These are phyloP conservation scores for Metaphire vulgaris DNA, from an alignment of 1,140 invertebrate species.

Conservation along the genomic window DNA sequence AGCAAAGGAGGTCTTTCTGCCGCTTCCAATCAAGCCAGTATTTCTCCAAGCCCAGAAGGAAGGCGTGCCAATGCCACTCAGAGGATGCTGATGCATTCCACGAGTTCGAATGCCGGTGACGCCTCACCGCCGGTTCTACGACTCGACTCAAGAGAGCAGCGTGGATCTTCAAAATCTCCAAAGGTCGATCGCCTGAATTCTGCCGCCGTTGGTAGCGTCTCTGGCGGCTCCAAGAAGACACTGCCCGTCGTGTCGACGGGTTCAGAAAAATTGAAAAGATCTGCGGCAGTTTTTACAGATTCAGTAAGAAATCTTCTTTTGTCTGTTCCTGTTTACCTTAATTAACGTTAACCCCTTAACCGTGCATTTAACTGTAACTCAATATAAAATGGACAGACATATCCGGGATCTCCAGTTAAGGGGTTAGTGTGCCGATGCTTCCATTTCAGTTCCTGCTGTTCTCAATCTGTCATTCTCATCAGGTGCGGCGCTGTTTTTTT, in stretches of 20 bases:
- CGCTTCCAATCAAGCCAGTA: neutral
- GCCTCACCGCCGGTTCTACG: neutral
- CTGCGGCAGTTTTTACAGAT: neutral
- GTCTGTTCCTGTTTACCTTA: neutral
- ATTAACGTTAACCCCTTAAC: too few relatives aligned
- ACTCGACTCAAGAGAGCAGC: neutral
- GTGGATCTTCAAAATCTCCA: neutral
- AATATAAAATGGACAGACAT: too few relatives aligned
- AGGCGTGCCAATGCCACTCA: neutral
- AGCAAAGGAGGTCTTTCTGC: neutral
- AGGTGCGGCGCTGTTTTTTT: too few relatives aligned
- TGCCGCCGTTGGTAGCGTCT: neutral
- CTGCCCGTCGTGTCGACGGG: neutral
- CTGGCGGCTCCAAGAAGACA: neutral
- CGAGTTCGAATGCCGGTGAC: neutral
- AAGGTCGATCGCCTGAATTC: neutral
- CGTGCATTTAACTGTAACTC: too few relatives aligned
- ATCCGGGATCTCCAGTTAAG: too few relatives aligned
- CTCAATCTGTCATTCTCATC: neutral
- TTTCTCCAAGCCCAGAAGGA: neutral
- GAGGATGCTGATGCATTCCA: neutral
- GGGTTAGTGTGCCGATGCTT: too few relatives aligned
- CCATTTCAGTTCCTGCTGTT: neutral
- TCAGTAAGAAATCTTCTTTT: neutral
- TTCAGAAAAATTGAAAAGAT: neutral